Evolutionary conservation across 2,888 invertebrate genomes (phyloP).

Genomic region (Chorisops tibialis): DNA sequence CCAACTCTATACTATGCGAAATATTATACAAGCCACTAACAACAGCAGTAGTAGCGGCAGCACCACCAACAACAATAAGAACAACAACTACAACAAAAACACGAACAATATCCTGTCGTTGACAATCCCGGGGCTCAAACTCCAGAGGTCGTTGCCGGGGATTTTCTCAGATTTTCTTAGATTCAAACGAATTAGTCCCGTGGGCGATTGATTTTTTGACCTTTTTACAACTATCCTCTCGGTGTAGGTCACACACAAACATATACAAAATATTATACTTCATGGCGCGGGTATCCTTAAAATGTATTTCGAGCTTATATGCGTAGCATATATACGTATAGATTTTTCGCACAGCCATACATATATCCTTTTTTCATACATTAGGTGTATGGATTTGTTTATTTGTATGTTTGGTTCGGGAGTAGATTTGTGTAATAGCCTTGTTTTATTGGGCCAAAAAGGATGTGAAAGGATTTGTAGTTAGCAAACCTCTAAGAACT

Average conservation of each 20-base stretch:
- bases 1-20: neutral
- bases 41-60: neutral
- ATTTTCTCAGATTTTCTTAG: conserved; percentile 53
- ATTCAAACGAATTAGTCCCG: conserved; percentile 53
- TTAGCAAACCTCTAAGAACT: conserved; percentile 35
- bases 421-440: conserved; percentile 36
- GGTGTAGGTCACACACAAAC: neutral
- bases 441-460: conserved; percentile 35
- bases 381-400: conserved; percentile 14
- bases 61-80: neutral
- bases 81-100: conserved; percentile 24
- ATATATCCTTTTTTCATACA: too few relatives aligned
- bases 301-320: conserved; percentile 1
- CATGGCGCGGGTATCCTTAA: neutral
- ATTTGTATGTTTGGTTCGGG: conserved; percentile 24
- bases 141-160: conserved; percentile 53
- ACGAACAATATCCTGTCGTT: conserved; percentile 44
- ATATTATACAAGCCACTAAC: neutral
- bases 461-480: conserved; percentile 34
- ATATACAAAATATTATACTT: neutral
- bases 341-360: conserved; percentile 10
- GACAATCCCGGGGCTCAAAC: conserved; percentile 53
- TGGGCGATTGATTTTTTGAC: conserved; percentile 53
- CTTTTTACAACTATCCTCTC: conserved; percentile 40
- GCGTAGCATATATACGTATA: conserved; percentile 18